Base-by-base conservation (phyloP, 1,140 invertebrate genomes). In the Drosophila novamexicana region DNA sequence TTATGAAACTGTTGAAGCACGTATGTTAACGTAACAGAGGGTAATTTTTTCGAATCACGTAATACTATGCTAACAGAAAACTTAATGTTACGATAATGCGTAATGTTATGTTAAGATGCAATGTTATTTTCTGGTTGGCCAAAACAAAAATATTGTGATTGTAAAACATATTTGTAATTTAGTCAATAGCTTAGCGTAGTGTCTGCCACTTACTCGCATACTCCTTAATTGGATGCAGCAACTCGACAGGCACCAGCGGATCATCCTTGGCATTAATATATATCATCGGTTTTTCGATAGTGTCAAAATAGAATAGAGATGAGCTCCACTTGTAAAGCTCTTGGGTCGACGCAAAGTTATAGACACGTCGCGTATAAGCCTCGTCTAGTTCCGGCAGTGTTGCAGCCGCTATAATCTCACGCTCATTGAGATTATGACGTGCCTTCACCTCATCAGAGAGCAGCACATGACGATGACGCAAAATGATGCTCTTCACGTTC, bases 221-320 rank as follows among this genome's bases (percentile, higher is more conserved):
- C 58, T 96, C 94, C 86, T 95, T 95, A 10, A 97, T 95, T 12
- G 95, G 94, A 16, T 95, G 93, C 52, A 97, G 91, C 6, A 98
- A 92, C 12, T 94, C 93, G 75, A 95, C 95, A 10, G 97, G 97
- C 50, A 98, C 96, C 36, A 98, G 94, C 1, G 97, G 97, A 93
- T 98, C 97, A 93, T 98, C 97, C 66, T 94, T 93, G 34, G 97
- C 95, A 92, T 98, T 98, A 22, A 98, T 95, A 85, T 98, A 97
- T 71, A 98, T 94, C 95, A 98, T 97, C 7, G 97, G 97, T 22
- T 95, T 95, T 37, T 94, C 93, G 37, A 98, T 96, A 75, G 95
- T 95, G 14, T 96, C 92, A 16, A 98, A 92, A 90, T 97, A 97
- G 90, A 96, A 95, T 8, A 94, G 93, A 42, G 95, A 96, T 76